Evolutionary conservation across 92 coral and sea anemone species (phyloP).

Genomic region (Parazoanthus swiftii): DNA sequence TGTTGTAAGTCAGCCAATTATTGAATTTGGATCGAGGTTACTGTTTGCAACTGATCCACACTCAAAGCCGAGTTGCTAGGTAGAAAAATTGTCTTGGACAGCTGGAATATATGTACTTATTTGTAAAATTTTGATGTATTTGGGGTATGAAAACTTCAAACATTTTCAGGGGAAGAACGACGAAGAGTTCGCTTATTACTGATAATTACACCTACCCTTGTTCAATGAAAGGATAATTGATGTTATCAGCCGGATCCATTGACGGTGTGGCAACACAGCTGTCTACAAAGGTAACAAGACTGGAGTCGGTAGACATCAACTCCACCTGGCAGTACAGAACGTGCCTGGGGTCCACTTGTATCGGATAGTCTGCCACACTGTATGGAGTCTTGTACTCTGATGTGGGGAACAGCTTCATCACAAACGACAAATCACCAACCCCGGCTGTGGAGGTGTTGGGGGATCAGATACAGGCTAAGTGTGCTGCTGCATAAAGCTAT

Average conservation of each 20-base stretch:
- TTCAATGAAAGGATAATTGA: constrained; percentile 66
- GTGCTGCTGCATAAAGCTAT: not conserved
- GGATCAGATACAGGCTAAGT: not conserved
- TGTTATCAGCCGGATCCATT: constrained; percentile 53
- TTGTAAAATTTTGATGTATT: too few species aligned
- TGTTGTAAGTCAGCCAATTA: too few species aligned
- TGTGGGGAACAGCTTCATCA: constrained; percentile 71
- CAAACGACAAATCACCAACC: constrained; percentile 77
- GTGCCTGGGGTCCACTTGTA: constrained; percentile 61
- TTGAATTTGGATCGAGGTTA: too few species aligned
- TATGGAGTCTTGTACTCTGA: constrained; percentile 62
- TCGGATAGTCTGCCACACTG: constrained; percentile 79
- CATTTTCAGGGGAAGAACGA: too few species aligned
- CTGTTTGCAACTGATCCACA: too few species aligned
- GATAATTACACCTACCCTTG: constrained; percentile 55
- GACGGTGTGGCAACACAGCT: constrained; percentile 84
- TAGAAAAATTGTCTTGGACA: too few species aligned
- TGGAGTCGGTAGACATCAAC: constrained; percentile 64
- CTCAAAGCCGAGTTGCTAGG: too few species aligned
- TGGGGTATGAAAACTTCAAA: too few species aligned
- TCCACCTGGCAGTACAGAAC: constrained; percentile 73
- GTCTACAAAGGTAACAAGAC: constrained; percentile 69
- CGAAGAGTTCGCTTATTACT: not conserved
- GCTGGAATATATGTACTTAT: too few species aligned
- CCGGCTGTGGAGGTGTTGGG: constrained; percentile 56